Conservation (phyloP, 2,113 vertebrate genomes). For the Ploceus nigricollis region DNA sequence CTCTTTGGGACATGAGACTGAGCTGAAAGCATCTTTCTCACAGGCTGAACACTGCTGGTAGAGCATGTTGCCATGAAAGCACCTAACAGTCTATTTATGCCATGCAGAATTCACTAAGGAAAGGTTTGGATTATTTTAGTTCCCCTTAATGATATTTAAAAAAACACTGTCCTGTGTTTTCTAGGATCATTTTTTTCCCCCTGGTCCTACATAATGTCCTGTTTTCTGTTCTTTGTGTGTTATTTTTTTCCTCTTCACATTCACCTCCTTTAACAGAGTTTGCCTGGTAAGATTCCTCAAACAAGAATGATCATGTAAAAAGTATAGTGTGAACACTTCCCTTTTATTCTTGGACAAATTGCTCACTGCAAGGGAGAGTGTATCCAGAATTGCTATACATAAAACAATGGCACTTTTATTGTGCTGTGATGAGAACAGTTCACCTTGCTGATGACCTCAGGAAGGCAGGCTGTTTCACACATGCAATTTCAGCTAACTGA, state of each 20-base stretch:
- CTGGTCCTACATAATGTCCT: background rate
- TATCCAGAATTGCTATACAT: slow-evolving; percentile 30
- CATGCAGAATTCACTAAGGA: background rate
- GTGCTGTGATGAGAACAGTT: slow-evolving; percentile 36
- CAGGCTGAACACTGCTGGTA: background rate
- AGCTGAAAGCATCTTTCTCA: background rate
- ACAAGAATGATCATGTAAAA: background rate
- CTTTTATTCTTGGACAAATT: slow-evolving; percentile 48
- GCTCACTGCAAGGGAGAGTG: background rate
- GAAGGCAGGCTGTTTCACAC: background rate
- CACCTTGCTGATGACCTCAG: slow-evolving; percentile 26
- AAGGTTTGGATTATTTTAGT: background rate
- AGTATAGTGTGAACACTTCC: background rate
- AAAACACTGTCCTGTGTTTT: background rate
- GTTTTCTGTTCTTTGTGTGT: background rate
- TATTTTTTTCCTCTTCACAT: background rate
- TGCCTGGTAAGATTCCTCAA: background rate
- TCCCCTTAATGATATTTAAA: background rate
- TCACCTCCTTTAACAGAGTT: background rate
- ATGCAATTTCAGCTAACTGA: slow-evolving; percentile 10
- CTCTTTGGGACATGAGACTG: background rate
- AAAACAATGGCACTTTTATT: slow-evolving; percentile 51
- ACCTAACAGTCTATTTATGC: background rate
- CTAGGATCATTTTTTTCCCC: fast-evolving
- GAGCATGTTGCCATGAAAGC: background rate